Conservation (phyloP, 2,888 invertebrate species). For the Esperia sulphurella region DNA sequence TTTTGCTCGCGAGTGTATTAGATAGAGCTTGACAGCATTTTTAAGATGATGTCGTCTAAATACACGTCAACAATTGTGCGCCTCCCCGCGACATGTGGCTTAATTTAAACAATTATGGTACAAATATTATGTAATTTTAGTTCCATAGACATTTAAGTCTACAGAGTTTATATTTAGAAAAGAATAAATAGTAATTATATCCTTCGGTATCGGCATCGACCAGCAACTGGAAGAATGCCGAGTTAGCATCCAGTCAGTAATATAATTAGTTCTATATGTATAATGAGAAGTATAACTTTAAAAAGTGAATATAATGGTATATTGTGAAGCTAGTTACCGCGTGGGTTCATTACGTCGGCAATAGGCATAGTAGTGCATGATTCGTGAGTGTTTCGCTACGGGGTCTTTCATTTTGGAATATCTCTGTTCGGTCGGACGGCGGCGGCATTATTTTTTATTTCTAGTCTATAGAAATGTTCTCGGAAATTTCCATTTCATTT, state of each 20-base stretch:
- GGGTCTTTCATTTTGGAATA: constrained; percentile 28
- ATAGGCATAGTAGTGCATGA: constrained; percentile 37
- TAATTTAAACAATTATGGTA: constrained; percentile 70
- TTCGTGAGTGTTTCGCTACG: constrained; percentile 26
- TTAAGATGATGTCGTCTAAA: background rate
- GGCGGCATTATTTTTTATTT: constrained; percentile 12
- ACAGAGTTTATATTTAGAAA: constrained; percentile 71
- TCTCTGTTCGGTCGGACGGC: constrained; percentile 31
- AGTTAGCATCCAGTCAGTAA: constrained; percentile 4
- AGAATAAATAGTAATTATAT: constrained; percentile 40
- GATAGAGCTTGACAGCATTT: background rate
- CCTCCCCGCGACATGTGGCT: constrained; percentile 49
- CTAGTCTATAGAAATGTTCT: background rate
- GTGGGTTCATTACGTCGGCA: constrained; percentile 44
- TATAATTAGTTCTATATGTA: constrained; percentile 5
- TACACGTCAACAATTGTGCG: constrained; percentile 5
- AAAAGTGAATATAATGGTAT: constrained; percentile 40
- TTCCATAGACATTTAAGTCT: constrained; percentile 70
- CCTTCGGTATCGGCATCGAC: constrained; percentile 16
- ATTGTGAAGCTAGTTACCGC: constrained; percentile 50
- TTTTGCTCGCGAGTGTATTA: too few relatives aligned
- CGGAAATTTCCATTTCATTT: too few relatives aligned
- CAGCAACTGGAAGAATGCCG: constrained; percentile 10
- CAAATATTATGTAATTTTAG: constrained; percentile 73
- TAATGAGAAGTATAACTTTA: constrained; percentile 33